Percentiles rank a stretch among this genome's conserved stretches.
Conservation (phyloP, 2,888 invertebrate genomes). For the Drosophila tanythrix region DNA sequence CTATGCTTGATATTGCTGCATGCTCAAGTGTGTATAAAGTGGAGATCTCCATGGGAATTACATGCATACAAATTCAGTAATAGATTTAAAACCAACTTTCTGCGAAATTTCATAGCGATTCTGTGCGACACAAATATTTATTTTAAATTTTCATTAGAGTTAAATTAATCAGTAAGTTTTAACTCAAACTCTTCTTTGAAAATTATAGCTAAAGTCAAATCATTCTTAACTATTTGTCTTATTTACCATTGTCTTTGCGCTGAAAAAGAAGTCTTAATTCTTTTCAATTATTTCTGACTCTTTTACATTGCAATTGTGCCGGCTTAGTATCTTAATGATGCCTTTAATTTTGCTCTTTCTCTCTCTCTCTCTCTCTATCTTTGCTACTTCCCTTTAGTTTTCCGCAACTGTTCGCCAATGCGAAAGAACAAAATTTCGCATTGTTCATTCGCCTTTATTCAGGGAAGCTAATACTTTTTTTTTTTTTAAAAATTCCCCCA, state of each 20-base stretch:
- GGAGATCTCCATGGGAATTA: neutral
- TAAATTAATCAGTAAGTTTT: neutral
- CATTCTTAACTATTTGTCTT: conserved; percentile 5
- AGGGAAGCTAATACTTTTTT: conserved; percentile 61
- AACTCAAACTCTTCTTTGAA: neutral
- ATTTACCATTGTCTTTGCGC: conserved; percentile 14
- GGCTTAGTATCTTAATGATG: conserved; percentile 32
- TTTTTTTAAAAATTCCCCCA: conserved; percentile 62
- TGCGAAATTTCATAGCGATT: neutral
- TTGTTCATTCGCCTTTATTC: conserved; percentile 32
- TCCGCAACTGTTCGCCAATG: conserved; percentile 2
- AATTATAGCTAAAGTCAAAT: neutral
- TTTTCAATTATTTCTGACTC: conserved; percentile 20
- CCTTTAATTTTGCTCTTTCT: conserved; percentile 6
- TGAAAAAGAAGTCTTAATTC: conserved; percentile 12
- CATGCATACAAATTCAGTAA: neutral
- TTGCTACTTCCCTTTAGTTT: conserved; percentile 10
- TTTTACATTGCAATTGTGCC: conserved; percentile 13
- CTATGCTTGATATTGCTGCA: neutral
- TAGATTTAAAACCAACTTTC: neutral
- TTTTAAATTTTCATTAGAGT: neutral
- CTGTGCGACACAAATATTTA: neutral
- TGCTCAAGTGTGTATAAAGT: neutral
- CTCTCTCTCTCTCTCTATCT: neutral
- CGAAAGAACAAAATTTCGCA: neutral